These are phyloP conservation scores for Actinia equina DNA, from an alignment of 64 coral and sea anemone species.

Conservation along the genomic window DNA sequence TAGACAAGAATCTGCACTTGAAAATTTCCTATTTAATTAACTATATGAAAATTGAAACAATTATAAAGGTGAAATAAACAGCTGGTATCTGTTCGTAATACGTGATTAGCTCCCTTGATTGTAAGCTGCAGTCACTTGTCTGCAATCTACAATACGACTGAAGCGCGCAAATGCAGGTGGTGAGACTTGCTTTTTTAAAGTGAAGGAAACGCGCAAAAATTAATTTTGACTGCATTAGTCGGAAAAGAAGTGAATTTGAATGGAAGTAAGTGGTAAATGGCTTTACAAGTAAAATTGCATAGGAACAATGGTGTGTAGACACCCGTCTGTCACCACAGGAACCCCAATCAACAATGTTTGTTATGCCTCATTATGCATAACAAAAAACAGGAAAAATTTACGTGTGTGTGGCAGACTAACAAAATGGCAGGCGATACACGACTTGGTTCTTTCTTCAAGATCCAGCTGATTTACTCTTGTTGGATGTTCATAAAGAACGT, in stretches of 20 bases:
- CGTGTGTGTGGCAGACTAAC: background rate
- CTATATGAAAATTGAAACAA: too few species aligned
- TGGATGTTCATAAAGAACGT: background rate
- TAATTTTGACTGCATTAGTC: background rate
- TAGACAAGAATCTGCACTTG: too few species aligned
- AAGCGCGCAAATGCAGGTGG: too few species aligned
- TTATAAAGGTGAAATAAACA: too few species aligned
- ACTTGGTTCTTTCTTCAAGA: background rate
- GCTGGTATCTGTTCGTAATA: too few species aligned
- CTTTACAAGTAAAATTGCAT: background rate
- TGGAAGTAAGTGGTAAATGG: background rate
- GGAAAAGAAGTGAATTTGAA: background rate
- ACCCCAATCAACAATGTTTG: background rate
- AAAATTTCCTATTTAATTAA: too few species aligned
- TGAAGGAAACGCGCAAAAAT: background rate
- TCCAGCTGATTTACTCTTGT: background rate
- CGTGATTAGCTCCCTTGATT: too few species aligned
- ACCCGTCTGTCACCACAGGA: background rate
- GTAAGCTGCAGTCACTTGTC: too few species aligned
- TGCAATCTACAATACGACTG: too few species aligned
- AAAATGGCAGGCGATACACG: constrained; percentile 19
- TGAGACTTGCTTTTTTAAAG: too few species aligned
- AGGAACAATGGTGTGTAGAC: too few species aligned
- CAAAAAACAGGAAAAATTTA: background rate
- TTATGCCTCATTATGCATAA: background rate